A percentile compares a stretch with the other conserved stretches of the same genome.
phyloP scores from a whole-genome alignment of 64 coral and sea anemone genomes.

The Actinia tenebrosa region DNA sequence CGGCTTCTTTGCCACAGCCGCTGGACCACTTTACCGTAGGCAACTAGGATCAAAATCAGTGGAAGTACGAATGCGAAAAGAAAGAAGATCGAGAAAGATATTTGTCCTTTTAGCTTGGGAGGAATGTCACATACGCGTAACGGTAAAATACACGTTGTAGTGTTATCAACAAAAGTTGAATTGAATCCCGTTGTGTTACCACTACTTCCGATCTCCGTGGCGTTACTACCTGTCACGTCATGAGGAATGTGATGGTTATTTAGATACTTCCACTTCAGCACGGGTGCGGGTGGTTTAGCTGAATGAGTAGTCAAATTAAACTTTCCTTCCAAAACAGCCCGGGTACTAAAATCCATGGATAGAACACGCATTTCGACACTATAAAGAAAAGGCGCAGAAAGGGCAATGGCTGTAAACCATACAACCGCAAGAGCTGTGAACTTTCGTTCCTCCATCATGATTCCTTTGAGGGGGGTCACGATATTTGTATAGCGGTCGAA shows the following conservation, averaged over 20 bases:
- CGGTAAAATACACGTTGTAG: constrained; percentile 14
- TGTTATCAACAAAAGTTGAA: neutral
- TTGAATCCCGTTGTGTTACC: constrained; percentile 18
- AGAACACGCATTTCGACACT: constrained; percentile 5
- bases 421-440: neutral
- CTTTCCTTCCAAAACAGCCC: neutral
- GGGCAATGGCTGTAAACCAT: neutral
- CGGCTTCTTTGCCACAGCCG: constrained; percentile 21
- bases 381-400: constrained; percentile 5
- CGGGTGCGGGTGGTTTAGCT: neutral
- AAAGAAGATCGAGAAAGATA: neutral
- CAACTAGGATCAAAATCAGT: neutral
- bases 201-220: neutral
- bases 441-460: constrained; percentile 1
- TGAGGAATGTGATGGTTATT: neutral
- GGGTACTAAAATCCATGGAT: neutral
- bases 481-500: constrained; percentile 26
- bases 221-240: neutral
- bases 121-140: constrained; percentile 13
- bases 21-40: constrained; percentile 18
- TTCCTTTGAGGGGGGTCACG: neutral
- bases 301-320: neutral
- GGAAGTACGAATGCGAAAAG: constrained; percentile 1
- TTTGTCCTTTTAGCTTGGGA: neutral
- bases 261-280: neutral